Percentiles rank a stretch among this genome's conserved stretches.
These are phyloP conservation scores for Callithrix jacchus DNA, from an alignment of 2,113 vertebrate genomes.

Conservation along the genomic window DNA sequence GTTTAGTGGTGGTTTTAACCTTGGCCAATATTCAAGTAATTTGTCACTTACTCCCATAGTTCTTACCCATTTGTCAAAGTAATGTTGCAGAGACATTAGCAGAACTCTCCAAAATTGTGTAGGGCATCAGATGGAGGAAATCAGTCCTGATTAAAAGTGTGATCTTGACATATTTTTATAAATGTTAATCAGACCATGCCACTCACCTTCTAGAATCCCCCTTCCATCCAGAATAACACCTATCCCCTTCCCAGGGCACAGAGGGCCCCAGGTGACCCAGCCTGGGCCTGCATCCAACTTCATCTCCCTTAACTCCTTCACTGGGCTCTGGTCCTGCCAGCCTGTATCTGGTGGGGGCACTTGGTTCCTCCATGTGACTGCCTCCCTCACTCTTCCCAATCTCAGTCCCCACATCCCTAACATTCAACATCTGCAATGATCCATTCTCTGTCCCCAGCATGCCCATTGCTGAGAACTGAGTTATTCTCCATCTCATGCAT, in stretches of 20 bases:
- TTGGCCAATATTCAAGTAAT: not conserved
- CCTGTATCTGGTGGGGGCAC: not conserved
- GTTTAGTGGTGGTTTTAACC: not conserved
- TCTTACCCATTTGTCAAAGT: not conserved
- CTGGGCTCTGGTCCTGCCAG: not conserved
- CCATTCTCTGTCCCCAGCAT: accelerated
- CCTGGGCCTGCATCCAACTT: not conserved
- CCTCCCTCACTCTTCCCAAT: not conserved
- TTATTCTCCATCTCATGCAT: not conserved
- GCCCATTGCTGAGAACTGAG: not conserved
- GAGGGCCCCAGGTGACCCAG: not conserved
- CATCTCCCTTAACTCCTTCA: not conserved
- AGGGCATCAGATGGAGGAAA: not conserved
- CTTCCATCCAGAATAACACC: not conserved
- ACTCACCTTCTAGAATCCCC: not conserved
- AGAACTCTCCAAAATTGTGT: not conserved
- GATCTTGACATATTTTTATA: not conserved
- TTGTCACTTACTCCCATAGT: not conserved
- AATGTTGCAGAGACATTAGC: not conserved
- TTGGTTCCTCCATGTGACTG: not conserved
- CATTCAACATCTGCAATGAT: accelerated
- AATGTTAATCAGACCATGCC: not conserved
- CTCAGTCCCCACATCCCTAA: not conserved
- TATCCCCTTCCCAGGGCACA: not conserved
- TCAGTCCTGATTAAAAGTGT: not conserved